Conservation (phyloP, 2,113 vertebrate species). For the Rhabdomys dilectus region DNA sequence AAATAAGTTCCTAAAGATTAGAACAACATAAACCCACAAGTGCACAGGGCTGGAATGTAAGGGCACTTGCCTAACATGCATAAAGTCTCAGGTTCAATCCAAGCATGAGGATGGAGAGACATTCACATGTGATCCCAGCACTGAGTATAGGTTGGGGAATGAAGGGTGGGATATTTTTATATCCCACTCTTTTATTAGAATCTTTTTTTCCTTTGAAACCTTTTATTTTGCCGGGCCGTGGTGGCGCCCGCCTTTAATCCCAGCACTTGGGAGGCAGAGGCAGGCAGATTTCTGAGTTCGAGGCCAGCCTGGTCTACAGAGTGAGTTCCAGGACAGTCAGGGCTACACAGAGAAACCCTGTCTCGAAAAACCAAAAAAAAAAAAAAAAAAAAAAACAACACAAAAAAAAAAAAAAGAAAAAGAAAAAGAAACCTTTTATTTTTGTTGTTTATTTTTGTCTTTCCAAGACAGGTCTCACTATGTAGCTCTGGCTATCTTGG, state of each 20-base stretch:
- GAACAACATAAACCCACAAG: background rate
- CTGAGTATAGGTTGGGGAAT: background rate
- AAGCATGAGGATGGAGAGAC: too few relatives aligned
- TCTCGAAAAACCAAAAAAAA: too few relatives aligned
- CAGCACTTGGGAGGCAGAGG: too few relatives aligned
- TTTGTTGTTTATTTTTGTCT: background rate
- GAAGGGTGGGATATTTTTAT: background rate
- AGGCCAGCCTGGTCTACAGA: too few relatives aligned
- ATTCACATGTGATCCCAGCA: too few relatives aligned
- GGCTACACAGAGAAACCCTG: too few relatives aligned
- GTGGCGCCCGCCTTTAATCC: too few relatives aligned
- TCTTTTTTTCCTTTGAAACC: background rate
- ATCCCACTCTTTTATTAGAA: background rate
- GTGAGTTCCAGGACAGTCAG: too few relatives aligned
- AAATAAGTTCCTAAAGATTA: background rate
- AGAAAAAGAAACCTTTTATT: slow-evolving; percentile 29
- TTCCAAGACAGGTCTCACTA: background rate
- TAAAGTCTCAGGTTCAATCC: background rate
- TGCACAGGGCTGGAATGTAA: background rate
- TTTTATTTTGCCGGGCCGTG: too few relatives aligned
- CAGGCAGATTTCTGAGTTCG: too few relatives aligned
- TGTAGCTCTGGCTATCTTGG: background rate
- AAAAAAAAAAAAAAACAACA: too few relatives aligned
- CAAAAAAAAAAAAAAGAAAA: too few relatives aligned
- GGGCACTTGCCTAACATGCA: background rate